phyloP scores from a whole-genome alignment of 2,113 vertebrate species.

The Carettochelys insculpta region DNA sequence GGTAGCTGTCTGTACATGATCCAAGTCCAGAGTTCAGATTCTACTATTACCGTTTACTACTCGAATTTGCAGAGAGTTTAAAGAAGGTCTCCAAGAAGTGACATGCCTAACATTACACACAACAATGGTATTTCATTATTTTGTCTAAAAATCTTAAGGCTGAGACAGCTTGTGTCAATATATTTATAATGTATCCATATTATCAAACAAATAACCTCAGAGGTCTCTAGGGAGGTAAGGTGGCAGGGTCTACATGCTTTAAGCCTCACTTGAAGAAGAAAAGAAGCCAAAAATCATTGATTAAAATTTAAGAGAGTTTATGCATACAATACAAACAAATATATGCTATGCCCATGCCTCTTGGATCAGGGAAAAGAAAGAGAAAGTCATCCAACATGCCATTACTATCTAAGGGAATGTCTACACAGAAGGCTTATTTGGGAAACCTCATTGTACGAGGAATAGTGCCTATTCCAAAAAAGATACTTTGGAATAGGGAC shows the following conservation, averaged over 20 bases:
- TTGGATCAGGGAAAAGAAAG: not conserved
- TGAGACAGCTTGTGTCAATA: not conserved
- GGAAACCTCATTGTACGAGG: too few relatives aligned
- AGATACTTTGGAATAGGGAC: too few relatives aligned
- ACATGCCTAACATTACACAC: not conserved
- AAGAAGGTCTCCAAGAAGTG: not conserved
- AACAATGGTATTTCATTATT: not conserved
- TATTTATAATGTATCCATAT: not conserved
- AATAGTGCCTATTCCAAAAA: too few relatives aligned
- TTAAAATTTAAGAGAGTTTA: conserved; percentile 28
- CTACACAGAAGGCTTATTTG: too few relatives aligned
- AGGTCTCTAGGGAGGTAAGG: not conserved
- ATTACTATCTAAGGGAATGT: not conserved
- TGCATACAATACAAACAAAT: not conserved
- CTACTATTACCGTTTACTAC: not conserved
- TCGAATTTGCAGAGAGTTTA: not conserved
- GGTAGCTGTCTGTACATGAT: not conserved
- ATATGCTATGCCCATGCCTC: not conserved
- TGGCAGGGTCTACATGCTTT: fast-evolving
- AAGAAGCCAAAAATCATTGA: not conserved
- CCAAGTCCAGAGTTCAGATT: not conserved
- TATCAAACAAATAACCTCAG: fast-evolving
- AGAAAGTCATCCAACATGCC: not conserved
- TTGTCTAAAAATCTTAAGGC: not conserved
- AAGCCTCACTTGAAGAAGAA: not conserved